Base-by-base conservation (phyloP, 2,113 vertebrate genomes). In the Oncorhynchus clarkii region DNA sequence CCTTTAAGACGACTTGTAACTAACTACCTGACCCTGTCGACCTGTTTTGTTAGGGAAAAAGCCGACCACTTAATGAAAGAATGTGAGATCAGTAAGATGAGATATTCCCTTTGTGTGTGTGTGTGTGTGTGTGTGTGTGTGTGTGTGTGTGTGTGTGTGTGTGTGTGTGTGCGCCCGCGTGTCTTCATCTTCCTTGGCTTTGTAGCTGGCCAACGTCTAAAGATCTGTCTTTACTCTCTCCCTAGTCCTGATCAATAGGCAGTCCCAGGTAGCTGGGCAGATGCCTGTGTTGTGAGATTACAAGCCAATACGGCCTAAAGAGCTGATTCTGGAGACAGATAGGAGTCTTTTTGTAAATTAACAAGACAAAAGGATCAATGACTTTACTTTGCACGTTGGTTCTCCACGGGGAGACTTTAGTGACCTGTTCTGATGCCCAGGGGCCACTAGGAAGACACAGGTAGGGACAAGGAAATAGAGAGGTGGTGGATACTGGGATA, bases 281-380 rank as follows among this genome's bases (percentile, higher is more conserved):
- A 39, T 34, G 67, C 39, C 54, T 24, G 48, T 13, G 29, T n/a
- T 78, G 2, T 68, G 64, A 49, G 67, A 82, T 80, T 80, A 80
- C 76, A 69, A 3, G 8, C 57, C 48, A 64, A 70, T 51, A 48
- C 24, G 51, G 34, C 34, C 75, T 72, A 70, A 71, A 70, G 49
- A 64, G 48, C 22, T 66, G 78, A 34, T 71, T 78, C 78, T 62
- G 20, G 16, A 77, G 72, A 78, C 70, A 29, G 45, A 51, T 18
- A 54, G 67, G 80, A 51, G 29, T 73, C 67, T 72, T 74, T 14
- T 14, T 51, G 81, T 67, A 68, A 76, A 75, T 75, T 48, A 68
- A 71, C 60, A 67, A 72, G 39, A 82, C 73, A 81, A 84, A 45
- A 81, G 67, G 75, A 81, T 79, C 78, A 80, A 70, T 75, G 75